Conservation (phyloP, 1,140 invertebrate genomes). For the Oryzaephilus surinamensis region DNA sequence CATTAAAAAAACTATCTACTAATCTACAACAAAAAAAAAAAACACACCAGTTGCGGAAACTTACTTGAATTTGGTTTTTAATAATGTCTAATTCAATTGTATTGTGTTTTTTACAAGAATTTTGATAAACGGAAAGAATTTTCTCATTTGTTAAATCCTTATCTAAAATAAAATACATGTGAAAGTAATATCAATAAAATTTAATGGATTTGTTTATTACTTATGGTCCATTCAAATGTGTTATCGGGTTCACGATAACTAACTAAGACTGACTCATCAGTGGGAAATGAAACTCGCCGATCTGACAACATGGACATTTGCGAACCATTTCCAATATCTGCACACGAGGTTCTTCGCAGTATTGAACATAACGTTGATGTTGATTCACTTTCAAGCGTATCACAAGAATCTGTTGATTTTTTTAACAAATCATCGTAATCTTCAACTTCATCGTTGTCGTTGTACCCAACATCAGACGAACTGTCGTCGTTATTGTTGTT, state of each 20-base stretch:
- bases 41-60: too few relatives aligned
- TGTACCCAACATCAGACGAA: constrained; percentile 8
- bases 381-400: constrained; percentile 16
- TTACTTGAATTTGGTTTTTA: constrained; percentile 23
- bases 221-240: neutral
- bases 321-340: constrained; percentile 3
- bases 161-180: constrained; percentile 10
- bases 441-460: neutral
- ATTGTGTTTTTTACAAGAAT: constrained; percentile 26
- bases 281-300: constrained; percentile 16
- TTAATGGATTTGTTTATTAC: neutral
- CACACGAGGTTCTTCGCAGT: constrained; percentile 11
- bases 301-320: too few relatives aligned
- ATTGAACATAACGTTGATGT: neutral
- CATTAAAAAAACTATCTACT: neutral
- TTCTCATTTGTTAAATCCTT: constrained; percentile 19
- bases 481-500: constrained; percentile 12
- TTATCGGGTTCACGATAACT: neutral
- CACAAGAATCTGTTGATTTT: constrained; percentile 10
- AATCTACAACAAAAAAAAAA: neutral
- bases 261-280: neutral
- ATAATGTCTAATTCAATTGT: constrained; percentile 28
- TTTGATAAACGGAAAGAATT: constrained; percentile 23
- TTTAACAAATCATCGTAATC: constrained; percentile 1
- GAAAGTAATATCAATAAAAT: neutral